Percentiles rank a stretch among this genome's conserved stretches.
These are phyloP conservation scores for Drosophila sp. DNA, from an alignment of 1,140 invertebrate genomes.

Conservation along the genomic window DNA sequence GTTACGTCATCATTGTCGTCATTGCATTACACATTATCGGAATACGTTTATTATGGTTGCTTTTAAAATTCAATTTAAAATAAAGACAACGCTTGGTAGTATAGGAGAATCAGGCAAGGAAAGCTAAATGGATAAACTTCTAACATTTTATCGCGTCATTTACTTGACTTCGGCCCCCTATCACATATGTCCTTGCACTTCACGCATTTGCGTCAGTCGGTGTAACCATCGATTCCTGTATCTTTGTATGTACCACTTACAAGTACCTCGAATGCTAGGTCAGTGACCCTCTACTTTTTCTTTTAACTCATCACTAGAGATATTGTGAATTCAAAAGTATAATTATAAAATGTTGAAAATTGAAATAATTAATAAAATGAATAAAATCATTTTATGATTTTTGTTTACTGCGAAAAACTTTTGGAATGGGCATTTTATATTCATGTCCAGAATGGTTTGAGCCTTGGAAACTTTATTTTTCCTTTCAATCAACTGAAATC, in stretches of 20 bases:
- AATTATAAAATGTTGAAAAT: too few species aligned
- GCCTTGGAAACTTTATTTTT: too few species aligned
- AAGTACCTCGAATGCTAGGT: neutral
- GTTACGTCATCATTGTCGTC: neutral
- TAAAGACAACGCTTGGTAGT: conserved; percentile 26
- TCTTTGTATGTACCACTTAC: too few species aligned
- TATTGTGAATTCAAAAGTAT: too few species aligned
- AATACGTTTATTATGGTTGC: conserved; percentile 49
- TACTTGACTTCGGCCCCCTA: neutral
- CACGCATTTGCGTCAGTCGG: conserved; percentile 29
- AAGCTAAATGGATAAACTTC: conserved; percentile 29
- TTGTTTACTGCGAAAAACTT: too few species aligned
- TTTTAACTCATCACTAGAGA: too few species aligned
- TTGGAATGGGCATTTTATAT: too few species aligned
- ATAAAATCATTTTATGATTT: too few species aligned
- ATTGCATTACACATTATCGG: neutral
- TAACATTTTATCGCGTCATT: neutral
- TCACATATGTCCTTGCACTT: conserved; percentile 19
- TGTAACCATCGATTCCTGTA: too few species aligned
- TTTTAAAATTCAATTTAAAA: conserved; percentile 55
- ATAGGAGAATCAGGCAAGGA: too few species aligned
- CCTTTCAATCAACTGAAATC: neutral
- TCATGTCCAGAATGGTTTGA: too few species aligned
- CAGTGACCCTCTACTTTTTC: neutral
- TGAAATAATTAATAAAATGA: too few species aligned